Conservation (phyloP, 2,113 vertebrate genomes). For the Prietella phreatophila region DNA sequence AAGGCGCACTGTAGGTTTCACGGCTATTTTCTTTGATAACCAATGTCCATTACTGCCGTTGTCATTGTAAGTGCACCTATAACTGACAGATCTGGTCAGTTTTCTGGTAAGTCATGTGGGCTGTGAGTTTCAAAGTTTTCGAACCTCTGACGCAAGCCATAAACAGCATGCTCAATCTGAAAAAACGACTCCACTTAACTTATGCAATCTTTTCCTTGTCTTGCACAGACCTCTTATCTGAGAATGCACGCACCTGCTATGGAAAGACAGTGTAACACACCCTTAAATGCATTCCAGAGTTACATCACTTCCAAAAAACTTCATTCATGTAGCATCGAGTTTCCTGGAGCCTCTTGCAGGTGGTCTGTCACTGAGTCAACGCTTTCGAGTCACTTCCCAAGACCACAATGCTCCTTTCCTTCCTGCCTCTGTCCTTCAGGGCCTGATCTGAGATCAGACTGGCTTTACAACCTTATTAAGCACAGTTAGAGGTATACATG, state of each 20-base stretch:
- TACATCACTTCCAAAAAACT: slow-evolving; percentile 28
- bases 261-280: background rate
- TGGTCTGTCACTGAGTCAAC: slow-evolving; percentile 25
- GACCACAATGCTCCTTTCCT: slow-evolving; percentile 39
- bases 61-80: background rate
- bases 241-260: background rate
- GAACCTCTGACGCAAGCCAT: background rate
- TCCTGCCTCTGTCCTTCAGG: slow-evolving; percentile 4
- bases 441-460: slow-evolving; percentile 1
- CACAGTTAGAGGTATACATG: background rate
- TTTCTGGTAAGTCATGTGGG: background rate
- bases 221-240: background rate
- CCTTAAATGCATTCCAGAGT: background rate
- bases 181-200: background rate
- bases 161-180: background rate
- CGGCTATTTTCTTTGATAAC: background rate
- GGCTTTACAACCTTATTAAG: background rate
- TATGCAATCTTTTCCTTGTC: background rate
- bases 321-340: slow-evolving; percentile 16
- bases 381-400: slow-evolving; percentile 36
- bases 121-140: background rate
- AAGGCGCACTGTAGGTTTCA: background rate
- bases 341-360: slow-evolving; percentile 39
- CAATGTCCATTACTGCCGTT: too few species aligned
- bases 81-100: background rate